These are phyloP conservation scores for Meteorus colon DNA, from an alignment of 2,888 invertebrate genomes.

Conservation along the genomic window DNA sequence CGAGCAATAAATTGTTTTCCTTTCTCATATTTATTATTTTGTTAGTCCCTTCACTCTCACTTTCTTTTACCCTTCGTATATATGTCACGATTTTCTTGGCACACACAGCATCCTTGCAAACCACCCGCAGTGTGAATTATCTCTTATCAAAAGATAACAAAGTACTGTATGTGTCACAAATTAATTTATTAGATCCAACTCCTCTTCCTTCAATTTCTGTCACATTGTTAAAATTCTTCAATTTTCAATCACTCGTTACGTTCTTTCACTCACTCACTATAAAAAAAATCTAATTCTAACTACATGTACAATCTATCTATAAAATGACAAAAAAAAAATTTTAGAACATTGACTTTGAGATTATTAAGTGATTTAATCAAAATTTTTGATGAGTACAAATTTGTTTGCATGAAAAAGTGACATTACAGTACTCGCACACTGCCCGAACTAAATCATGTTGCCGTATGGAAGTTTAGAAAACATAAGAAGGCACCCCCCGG, in stretches of 20 bases:
- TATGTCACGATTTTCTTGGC: conserved; percentile 36
- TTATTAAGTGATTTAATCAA: conserved; percentile 6
- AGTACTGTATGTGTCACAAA: neutral
- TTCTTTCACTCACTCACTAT: neutral
- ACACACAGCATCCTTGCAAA: conserved; percentile 7
- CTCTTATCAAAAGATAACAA: neutral
- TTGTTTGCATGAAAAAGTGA: conserved; percentile 20
- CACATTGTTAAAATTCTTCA: neutral
- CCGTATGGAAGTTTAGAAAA: conserved; percentile 18
- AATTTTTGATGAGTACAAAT: conserved; percentile 20
- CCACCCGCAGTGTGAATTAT: conserved; percentile 34
- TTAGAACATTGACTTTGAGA: neutral
- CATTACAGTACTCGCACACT: conserved; percentile 44
- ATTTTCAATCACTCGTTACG: neutral
- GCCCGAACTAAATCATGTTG: conserved; percentile 67
- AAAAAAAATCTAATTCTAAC: neutral
- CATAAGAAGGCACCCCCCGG: conserved; percentile 66
- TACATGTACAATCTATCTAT: neutral
- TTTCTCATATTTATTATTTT: neutral
- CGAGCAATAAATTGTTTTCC: conserved; percentile 40
- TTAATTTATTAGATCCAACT: neutral
- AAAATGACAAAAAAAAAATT: neutral
- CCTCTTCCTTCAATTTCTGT: neutral
- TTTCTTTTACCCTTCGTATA: conserved; percentile 20
- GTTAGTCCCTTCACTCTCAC: neutral